Evolutionary conservation across 2,888 invertebrate species (phyloP).

Genomic region (Ochropleura leucogaster): DNA sequence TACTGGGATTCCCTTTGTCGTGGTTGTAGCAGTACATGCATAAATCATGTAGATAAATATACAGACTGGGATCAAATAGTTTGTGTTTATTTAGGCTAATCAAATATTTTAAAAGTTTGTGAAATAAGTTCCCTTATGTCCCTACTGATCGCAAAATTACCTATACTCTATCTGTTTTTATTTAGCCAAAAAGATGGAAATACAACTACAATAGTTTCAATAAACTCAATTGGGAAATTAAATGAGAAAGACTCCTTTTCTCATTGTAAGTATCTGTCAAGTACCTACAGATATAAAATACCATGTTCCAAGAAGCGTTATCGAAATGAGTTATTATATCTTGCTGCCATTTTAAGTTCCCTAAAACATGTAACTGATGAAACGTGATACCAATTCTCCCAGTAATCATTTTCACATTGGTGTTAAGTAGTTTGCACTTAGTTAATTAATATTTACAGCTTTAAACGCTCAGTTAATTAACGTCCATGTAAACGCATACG

Average conservation of each 20-base stretch:
- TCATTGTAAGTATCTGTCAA: neutral
- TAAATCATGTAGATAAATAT: conserved; percentile 28
- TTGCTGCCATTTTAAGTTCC: conserved; percentile 6
- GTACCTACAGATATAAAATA: conserved; percentile 5
- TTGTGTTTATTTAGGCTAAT: neutral
- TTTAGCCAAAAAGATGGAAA: neutral
- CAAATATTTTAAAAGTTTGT: neutral
- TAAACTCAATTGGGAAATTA: neutral
- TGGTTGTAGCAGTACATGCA: conserved; percentile 19
- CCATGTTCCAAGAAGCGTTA: neutral
- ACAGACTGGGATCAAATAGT: neutral
- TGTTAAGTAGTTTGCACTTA: conserved; percentile 60
- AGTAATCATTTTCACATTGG: conserved; percentile 44
- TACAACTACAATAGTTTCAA: neutral
- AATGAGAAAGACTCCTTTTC: neutral
- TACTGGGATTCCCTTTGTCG: conserved; percentile 41
- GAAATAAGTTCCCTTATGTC: neutral
- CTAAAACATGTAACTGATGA: conserved; percentile 30
- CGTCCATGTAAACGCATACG: conserved; percentile 54
- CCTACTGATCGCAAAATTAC: conserved; percentile 4
- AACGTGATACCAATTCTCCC: conserved; percentile 49
- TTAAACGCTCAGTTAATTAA: conserved; percentile 49
- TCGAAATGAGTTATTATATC: conserved; percentile 9
- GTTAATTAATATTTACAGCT: conserved; percentile 62
- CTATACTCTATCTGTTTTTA: neutral